These are phyloP conservation scores for Bombyx mandarina DNA, from an alignment of 1,140 invertebrate species.

Conservation along the genomic window DNA sequence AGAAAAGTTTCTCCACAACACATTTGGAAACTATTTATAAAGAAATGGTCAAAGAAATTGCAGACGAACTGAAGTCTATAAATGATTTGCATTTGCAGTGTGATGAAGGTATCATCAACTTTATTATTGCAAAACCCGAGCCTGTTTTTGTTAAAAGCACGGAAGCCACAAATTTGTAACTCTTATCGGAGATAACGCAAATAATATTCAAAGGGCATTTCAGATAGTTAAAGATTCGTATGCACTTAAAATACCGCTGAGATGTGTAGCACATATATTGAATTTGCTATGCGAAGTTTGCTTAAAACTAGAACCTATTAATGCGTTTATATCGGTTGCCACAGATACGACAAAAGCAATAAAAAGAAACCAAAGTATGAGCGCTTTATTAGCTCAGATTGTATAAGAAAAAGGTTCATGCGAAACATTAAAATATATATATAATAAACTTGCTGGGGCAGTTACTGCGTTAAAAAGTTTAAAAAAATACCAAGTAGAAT, in stretches of 20 bases:
- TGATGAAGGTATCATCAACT: too few relatives aligned
- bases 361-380: slow-evolving; percentile 21
- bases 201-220: slow-evolving; percentile 21
- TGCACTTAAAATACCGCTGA: slow-evolving; percentile 10
- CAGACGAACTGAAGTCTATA: too few relatives aligned
- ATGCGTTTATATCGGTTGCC: slow-evolving; percentile 6
- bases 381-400: slow-evolving; percentile 7
- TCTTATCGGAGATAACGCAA: slow-evolving; percentile 25
- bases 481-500: slow-evolving; percentile 12
- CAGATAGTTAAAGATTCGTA: slow-evolving; percentile 20
- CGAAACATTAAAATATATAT: slow-evolving; percentile 20
- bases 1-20: too few relatives aligned
- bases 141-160: slow-evolving; percentile 17
- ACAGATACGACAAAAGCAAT: slow-evolving; percentile 17
- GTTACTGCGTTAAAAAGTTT: slow-evolving; percentile 23
- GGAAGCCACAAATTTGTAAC: slow-evolving; percentile 18
- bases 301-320: slow-evolving; percentile 14
- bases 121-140: not conserved
- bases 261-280: slow-evolving; percentile 20
- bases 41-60: too few relatives aligned
- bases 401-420: slow-evolving; percentile 17
- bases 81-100: too few relatives aligned
- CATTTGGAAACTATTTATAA: too few relatives aligned
- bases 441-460: slow-evolving; percentile 25
- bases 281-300: slow-evolving; percentile 19